Percentiles rank a stretch among this genome's conserved stretches.
Conservation (phyloP, 2,797 vertebrate species). For the Clamator glandarius region DNA sequence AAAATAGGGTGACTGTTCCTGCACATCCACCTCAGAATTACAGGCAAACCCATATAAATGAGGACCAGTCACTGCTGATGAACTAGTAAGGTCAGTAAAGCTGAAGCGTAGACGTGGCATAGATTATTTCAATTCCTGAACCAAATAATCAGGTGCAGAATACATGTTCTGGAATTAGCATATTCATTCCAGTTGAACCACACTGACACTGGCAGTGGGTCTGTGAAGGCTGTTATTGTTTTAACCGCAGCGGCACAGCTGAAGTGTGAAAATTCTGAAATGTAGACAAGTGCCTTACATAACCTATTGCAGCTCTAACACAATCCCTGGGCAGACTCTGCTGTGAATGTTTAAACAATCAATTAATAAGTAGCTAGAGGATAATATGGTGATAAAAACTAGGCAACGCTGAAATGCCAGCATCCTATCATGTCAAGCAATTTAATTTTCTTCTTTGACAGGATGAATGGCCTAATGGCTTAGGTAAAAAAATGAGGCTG, state of each 20-base stretch:
- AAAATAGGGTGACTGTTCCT: background rate
- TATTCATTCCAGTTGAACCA: conserved; percentile 55
- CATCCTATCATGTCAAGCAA: background rate
- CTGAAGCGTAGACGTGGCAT: background rate
- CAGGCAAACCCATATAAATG: background rate
- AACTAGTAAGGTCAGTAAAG: conserved; percentile 25
- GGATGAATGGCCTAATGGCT: background rate
- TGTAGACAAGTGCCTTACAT: conserved; percentile 36
- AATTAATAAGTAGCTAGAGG: background rate
- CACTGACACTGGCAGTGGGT: background rate
- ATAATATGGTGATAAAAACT: background rate
- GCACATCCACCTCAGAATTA: background rate
- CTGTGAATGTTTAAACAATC: background rate
- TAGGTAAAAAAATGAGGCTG: background rate
- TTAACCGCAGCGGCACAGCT: conserved; percentile 16
- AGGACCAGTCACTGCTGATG: background rate
- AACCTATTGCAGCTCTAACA: conserved; percentile 8
- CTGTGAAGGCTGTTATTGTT: conserved; percentile 10
- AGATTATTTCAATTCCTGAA: conserved; percentile 43
- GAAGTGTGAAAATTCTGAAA: conserved; percentile 53
- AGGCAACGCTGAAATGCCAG: background rate
- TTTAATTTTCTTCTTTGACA: conserved; percentile 10
- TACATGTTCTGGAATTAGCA: conserved; percentile 36
- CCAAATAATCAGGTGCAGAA: conserved; percentile 41
- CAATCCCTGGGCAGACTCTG: background rate